Conservation (phyloP, 2,797 vertebrate genomes). For the Corythornis leucogaster region DNA sequence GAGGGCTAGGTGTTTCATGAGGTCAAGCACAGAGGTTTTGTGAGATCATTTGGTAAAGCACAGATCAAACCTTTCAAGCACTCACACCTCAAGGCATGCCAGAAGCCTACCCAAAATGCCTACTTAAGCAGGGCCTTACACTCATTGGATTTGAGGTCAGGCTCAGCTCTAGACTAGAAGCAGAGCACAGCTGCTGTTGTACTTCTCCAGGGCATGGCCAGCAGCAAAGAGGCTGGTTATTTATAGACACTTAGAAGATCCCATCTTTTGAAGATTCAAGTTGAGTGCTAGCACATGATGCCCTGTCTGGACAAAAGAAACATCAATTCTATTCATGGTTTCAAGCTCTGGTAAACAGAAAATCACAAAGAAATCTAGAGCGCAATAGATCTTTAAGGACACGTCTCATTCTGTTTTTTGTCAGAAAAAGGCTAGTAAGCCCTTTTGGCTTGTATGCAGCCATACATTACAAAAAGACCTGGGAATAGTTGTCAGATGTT, state of each 20-base stretch:
- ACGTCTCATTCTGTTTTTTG: not conserved
- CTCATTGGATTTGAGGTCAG: not conserved
- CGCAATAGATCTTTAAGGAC: not conserved
- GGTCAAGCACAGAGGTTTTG: not conserved
- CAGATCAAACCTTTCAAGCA: accelerated
- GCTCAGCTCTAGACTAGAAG: not conserved
- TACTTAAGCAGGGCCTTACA: not conserved
- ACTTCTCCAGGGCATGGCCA: not conserved
- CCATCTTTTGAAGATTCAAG: not conserved
- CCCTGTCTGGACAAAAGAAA: not conserved
- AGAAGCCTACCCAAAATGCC: not conserved
- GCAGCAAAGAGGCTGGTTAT: not conserved
- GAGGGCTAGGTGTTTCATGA: not conserved
- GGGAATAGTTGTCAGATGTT: not conserved
- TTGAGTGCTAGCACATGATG: not conserved
- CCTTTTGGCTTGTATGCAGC: not conserved
- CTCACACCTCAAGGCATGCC: not conserved
- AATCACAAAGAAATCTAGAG: not conserved
- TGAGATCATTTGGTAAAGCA: not conserved
- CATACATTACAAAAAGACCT: not conserved
- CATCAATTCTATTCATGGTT: not conserved
- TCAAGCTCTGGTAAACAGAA: not conserved
- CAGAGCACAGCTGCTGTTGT: not conserved
- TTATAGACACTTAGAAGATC: not conserved
- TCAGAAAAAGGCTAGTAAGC: not conserved